Base-by-base conservation (phyloP, 2,797 vertebrate species). In the Astyanax mexicanus region DNA sequence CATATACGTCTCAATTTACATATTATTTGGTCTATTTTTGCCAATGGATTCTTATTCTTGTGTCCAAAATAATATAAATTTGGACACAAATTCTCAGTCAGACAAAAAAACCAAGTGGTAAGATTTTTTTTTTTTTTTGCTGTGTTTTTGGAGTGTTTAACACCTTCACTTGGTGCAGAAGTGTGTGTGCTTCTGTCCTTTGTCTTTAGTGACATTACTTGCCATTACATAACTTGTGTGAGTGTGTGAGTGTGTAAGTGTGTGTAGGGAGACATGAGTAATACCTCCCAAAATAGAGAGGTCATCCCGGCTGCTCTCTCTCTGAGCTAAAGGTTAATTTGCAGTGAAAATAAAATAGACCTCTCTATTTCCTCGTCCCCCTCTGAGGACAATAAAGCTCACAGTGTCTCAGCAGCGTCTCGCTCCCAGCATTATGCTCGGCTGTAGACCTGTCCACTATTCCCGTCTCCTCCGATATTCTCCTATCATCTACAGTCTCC, bases 251-350 rank as follows among this genome's bases (percentile, higher is more conserved):
- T 15, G 54, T 35, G 25, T 42, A 51, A 21, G 35, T 68, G 23
- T 38, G 37, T 70, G 47, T 70, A 19, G 32, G 17, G 77, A 78
- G 80, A 82, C 80, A 77, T 81, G 81, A 81, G 81, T 84, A 74
- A 86, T 85, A 80, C 86, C 80, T 88, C 60, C 77, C 83, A 87
- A 88, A 88, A 86, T 80, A 83, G 69, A 75, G 85, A 80, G 82
- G 81, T 89, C 75, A 62, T 72, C 74, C 65, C 17, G 13, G 51
- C 60, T 74, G 70, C 80, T 75, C 67, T 78, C 62, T 70, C 25
- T 32, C 57, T 6, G 74, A 80, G 74, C 85, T 68, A 68, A 84
- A 83, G 81, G 86, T 88, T 89, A 83, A 87, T 90, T 88, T 87
- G 81, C 88, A 86, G 77, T 74, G 83, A 86, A 82, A 86, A 68